These are phyloP conservation scores for Tursiops truncatus DNA, from an alignment of 2,113 vertebrate genomes.

Conservation along the genomic window DNA sequence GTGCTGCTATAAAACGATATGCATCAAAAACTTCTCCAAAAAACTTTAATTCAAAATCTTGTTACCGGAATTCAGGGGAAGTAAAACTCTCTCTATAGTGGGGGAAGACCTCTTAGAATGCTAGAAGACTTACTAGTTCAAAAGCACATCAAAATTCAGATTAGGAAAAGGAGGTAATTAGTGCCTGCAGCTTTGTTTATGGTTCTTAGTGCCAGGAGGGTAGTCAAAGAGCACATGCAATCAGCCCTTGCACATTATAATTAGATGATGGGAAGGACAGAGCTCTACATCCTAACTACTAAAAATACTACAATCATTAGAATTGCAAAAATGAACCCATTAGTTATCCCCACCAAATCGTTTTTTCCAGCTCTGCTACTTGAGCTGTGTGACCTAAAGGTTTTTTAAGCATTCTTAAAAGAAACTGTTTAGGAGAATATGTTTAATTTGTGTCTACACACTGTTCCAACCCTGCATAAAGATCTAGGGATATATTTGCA, in stretches of 20 bases:
- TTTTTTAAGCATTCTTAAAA: not conserved
- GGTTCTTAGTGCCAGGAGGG: slow-evolving; percentile 61
- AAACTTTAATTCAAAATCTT: slow-evolving; percentile 31
- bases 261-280: slow-evolving; percentile 67
- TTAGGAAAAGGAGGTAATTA: slow-evolving; percentile 67
- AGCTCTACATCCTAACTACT: not conserved
- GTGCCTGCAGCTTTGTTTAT: slow-evolving; percentile 79
- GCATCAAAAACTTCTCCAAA: slow-evolving; percentile 6
- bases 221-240: slow-evolving; percentile 59
- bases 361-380: not conserved
- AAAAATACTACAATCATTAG: not conserved
- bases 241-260: slow-evolving; percentile 66
- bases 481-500: not conserved
- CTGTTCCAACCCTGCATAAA: not conserved
- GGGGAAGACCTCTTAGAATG: slow-evolving; percentile 53
- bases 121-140: slow-evolving; percentile 66
- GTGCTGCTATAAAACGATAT: not conserved
- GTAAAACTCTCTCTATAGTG: not conserved
- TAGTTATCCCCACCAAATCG: not conserved
- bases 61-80: slow-evolving; percentile 56
- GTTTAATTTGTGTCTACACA: not conserved
- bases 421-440: not conserved
- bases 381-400: not conserved
- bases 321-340: slow-evolving; percentile 1
- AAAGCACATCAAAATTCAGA: slow-evolving; percentile 62